Evolutionary conservation across 2,888 invertebrate species (phyloP), one percentile per base, ranked within the genome.

Genomic region (Cryptophagus acutangulus): DNA sequence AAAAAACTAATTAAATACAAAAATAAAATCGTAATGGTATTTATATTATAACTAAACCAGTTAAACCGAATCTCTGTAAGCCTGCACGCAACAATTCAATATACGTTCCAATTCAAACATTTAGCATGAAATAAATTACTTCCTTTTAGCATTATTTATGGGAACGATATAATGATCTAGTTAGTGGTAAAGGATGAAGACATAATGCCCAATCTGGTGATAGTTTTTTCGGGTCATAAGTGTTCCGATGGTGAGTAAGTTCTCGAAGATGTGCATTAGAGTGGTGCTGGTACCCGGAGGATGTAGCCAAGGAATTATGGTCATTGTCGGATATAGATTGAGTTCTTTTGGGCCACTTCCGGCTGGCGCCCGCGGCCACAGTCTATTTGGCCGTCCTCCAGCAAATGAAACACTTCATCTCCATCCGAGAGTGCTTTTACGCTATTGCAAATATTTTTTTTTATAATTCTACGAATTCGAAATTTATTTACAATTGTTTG

Each of bases 281-380:
- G 20, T 30, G 14, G 31, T 31, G 31, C 38, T 30, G 38, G 30
- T 38, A 30, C 33, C 39, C 39, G 16, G 24, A 33, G 16, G 33
- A 16, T 17, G 31, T 13, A 12, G 18, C 17, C 17, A 17, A 16
- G 17, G 13, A 39, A 17, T 39, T 39, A 39, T 39, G 28, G 39
- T 24, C 39, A 17, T 8, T 33, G 24, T 28, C 33, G 33, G 33
- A 10, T 17, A 25, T 39, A 33, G 17, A 24, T 33, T 25, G 33
- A 34, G 34, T 20, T 34, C 34, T 34, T 34, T 34, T 18, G 14
- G 14, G 18, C 9, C 15, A 13, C 34, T 13, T 17, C 18, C 34
- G n/a, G 10, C 9, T 20, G 15, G 34, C 6, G 17, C 6, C 18
- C 9, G 15, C 16, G 14, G 31, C 31, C 8, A 31, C 31, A n/a